A percentile compares a stretch with the other conserved stretches of the same genome.
Evolutionary conservation across 1,140 invertebrate species (phyloP).

Genomic region (Camponotus pennsylvanicus): DNA sequence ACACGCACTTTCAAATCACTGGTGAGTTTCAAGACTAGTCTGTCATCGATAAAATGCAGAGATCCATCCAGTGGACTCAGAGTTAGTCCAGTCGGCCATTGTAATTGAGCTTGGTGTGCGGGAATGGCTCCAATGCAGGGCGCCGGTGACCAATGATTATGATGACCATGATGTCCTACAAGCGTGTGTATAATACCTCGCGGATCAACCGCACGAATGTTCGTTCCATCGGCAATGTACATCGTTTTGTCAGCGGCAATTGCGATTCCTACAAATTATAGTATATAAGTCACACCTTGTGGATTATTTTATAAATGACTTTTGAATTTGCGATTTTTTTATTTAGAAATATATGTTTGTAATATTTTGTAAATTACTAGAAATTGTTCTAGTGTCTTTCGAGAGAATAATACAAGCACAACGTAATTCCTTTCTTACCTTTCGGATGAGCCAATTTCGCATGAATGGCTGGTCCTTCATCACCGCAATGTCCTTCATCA

Average conservation of each 20-base stretch:
- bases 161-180: conserved; percentile 96
- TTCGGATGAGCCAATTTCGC: conserved; percentile 98
- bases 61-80: conserved; percentile 97
- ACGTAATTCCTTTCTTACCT: conserved; percentile 87
- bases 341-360: background rate
- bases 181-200: conserved; percentile 97
- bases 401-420: background rate
- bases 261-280: conserved; percentile 89
- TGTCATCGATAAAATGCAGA: conserved; percentile 97
- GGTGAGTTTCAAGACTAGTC: conserved; percentile 96
- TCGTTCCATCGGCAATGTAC: conserved; percentile 98
- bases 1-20: conserved; percentile 96
- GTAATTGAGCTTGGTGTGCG: conserved; percentile 93
- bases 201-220: conserved; percentile 96
- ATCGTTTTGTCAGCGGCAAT: conserved; percentile 96
- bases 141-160: conserved; percentile 96
- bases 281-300: background rate
- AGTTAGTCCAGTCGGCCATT: conserved; percentile 98
- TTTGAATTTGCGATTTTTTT: background rate
- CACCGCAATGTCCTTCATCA: conserved; percentile 96
- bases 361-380: background rate
- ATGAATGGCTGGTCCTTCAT: conserved; percentile 95
- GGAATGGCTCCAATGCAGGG: conserved; percentile 94
- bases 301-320: background rate
- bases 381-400: background rate